phyloP scores from a whole-genome alignment of 2,888 invertebrate species.

The Sesia apiformis region DNA sequence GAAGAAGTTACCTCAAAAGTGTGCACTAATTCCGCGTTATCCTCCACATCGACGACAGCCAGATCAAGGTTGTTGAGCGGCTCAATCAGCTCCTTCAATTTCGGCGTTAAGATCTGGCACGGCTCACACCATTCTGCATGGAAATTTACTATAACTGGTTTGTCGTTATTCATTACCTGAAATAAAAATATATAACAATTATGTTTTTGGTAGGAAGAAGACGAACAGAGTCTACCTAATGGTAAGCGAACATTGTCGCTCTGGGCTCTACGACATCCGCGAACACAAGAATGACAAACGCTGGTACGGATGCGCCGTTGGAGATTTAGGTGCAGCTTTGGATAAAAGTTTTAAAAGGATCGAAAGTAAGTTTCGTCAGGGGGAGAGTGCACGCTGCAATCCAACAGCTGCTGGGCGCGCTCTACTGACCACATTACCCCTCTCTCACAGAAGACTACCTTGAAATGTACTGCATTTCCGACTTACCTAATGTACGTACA shows the following conservation, averaged over 20 bases:
- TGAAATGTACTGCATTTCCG: too few species aligned
- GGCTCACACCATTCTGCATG: conserved; percentile 95
- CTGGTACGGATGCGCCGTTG: too few species aligned
- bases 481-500: too few species aligned
- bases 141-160: conserved; percentile 92
- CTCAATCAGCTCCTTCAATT: conserved; percentile 83
- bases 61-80: conserved; percentile 82
- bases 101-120: conserved; percentile 89
- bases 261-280: background rate
- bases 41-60: conserved; percentile 88
- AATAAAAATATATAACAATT: conserved; percentile 7
- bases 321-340: too few species aligned
- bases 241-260: background rate
- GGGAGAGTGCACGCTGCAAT: too few species aligned
- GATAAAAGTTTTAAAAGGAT: too few species aligned
- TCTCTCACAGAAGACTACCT: too few species aligned
- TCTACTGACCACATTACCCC: too few species aligned
- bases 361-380: too few species aligned
- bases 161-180: conserved; percentile 85
- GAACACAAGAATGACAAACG: too few species aligned
- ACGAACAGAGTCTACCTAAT: too few species aligned
- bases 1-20: conserved; percentile 71
- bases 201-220: background rate
- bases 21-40: conserved; percentile 86
- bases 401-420: too few species aligned